Conservation (phyloP, 2,797 vertebrate genomes). For the Sebastolobus alascanus region DNA sequence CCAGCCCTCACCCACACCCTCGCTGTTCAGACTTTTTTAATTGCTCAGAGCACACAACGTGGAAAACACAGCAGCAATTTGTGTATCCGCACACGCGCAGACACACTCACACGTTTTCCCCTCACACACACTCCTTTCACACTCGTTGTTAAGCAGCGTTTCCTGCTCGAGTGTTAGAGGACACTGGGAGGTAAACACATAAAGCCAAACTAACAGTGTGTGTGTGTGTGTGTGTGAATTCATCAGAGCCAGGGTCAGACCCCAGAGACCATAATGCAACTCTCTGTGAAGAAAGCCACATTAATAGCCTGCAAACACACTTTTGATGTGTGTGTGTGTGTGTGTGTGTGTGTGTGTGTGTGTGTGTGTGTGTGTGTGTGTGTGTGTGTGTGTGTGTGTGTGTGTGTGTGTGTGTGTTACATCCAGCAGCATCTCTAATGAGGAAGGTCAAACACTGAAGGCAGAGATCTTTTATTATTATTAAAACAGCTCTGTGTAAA, state of each 20-base stretch:
- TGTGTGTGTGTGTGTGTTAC: constrained; percentile 14
- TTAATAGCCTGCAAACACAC: constrained; percentile 13
- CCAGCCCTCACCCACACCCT: constrained; percentile 35
- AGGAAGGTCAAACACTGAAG: constrained; percentile 32
- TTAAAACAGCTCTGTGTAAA: constrained; percentile 26
- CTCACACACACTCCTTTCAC: constrained; percentile 4
- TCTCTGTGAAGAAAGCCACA: constrained; percentile 4
- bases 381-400: constrained; percentile 12
- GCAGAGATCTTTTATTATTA: constrained; percentile 6
- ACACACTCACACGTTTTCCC: background rate
- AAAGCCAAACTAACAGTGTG: background rate
- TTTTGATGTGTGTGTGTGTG: constrained; percentile 11
- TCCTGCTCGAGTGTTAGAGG: constrained; percentile 15
- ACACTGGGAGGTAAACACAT: constrained; percentile 30
- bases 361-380: constrained; percentile 8
- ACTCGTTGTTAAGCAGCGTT: constrained; percentile 27
- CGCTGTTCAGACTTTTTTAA: constrained; percentile 46
- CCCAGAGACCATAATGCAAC: constrained; percentile 26
- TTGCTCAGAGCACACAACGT: constrained; percentile 50
- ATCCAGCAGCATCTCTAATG: constrained; percentile 41
- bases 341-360: constrained; percentile 10
- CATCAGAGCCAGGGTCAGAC: constrained; percentile 18
- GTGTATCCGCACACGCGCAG: constrained; percentile 2
- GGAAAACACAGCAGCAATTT: constrained; percentile 29
- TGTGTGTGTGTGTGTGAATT: constrained; percentile 15